Conservation (phyloP, 2,797 vertebrate species). For the Peromyscus nudipes region DNA sequence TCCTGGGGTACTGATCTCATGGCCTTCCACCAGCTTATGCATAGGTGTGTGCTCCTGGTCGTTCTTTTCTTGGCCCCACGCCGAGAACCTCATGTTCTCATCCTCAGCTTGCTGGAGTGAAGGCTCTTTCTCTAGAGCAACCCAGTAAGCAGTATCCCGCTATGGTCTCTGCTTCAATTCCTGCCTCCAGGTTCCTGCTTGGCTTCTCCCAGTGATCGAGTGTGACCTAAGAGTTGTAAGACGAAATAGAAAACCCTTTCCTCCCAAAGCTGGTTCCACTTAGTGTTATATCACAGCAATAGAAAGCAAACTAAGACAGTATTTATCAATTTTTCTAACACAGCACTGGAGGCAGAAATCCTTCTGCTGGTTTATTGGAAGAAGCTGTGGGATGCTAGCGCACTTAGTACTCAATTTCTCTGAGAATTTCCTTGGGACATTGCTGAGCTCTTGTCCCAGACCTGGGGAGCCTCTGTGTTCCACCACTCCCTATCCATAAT, state of each 20-base stretch:
- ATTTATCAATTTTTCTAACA: neutral
- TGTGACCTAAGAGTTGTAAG: neutral
- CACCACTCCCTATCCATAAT: neutral
- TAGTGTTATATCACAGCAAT: neutral
- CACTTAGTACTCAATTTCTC: neutral
- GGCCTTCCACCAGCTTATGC: neutral
- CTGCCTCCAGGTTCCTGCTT: neutral
- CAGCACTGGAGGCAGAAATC: neutral
- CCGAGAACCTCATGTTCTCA: too few species aligned
- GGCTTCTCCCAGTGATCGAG: neutral
- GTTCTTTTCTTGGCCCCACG: neutral
- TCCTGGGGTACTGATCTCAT: rapidly evolving
- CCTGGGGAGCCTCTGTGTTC: neutral
- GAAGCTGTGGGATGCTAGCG: neutral
- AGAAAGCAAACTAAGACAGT: neutral
- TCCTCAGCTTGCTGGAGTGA: neutral
- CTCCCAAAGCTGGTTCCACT: neutral
- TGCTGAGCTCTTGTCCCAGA: neutral
- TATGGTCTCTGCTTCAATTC: neutral
- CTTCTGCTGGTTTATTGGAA: neutral
- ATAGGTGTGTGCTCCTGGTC: too few species aligned
- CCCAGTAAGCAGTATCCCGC: neutral
- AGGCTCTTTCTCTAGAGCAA: neutral
- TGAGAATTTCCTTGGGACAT: neutral
- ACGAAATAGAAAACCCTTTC: neutral